phyloP scores from a whole-genome alignment of 1,140 invertebrate genomes.

The Diorhabda sublineata region DNA sequence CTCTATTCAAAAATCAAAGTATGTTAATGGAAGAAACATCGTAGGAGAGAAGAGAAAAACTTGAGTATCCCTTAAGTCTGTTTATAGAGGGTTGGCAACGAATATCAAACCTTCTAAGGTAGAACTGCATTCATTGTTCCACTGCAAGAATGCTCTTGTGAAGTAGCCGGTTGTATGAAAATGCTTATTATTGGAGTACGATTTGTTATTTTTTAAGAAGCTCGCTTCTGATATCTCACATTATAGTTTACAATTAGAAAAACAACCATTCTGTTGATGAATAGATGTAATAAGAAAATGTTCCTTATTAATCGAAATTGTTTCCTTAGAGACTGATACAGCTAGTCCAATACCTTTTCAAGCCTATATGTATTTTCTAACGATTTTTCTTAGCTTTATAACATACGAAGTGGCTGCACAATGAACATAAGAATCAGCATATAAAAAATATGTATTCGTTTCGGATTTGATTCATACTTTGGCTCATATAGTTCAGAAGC shows the following conservation, averaged over 20 bases:
- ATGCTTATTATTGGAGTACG: not conserved
- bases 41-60: not conserved
- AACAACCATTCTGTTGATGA: too few relatives aligned
- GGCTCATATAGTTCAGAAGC: too few relatives aligned
- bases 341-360: too few relatives aligned
- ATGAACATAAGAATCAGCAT: too few relatives aligned
- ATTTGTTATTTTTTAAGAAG: not conserved
- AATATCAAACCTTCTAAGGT: not conserved
- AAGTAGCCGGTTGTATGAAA: not conserved
- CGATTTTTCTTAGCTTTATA: too few relatives aligned
- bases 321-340: too few relatives aligned
- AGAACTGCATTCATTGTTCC: not conserved
- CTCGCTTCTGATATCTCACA: not conserved
- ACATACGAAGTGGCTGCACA: too few relatives aligned
- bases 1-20: not conserved
- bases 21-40: not conserved
- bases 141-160: not conserved
- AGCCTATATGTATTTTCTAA: too few relatives aligned
- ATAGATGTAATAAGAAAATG: too few relatives aligned
- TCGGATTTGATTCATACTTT: too few relatives aligned
- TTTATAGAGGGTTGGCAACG: not conserved
- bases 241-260: not conserved
- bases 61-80: not conserved
- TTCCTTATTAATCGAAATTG: too few relatives aligned
- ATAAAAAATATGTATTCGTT: too few relatives aligned